Conservation (phyloP, 2,888 invertebrate species). For the Drosophila bunnanda region DNA sequence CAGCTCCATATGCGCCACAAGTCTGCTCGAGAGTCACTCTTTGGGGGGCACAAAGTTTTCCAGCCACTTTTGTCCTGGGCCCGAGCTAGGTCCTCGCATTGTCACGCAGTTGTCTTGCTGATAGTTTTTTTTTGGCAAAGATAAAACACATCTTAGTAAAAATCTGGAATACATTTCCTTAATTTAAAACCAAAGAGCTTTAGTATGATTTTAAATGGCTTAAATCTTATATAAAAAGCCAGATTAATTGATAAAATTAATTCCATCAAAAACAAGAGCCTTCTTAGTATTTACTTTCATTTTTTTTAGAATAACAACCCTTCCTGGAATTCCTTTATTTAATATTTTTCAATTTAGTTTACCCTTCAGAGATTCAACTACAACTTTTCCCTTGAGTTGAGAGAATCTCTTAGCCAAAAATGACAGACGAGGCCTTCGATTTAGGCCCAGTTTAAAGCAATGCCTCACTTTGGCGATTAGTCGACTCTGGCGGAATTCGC, state of each 20-base stretch:
- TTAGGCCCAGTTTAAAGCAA: conserved; percentile 20
- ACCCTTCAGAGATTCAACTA: neutral
- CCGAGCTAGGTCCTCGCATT: conserved; percentile 56
- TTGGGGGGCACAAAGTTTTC: conserved; percentile 54
- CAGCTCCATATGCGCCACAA: conserved; percentile 66
- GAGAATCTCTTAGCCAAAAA: neutral
- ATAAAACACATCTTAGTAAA: neutral
- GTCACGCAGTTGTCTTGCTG: conserved; percentile 71
- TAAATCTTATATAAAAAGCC: neutral
- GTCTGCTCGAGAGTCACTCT: conserved; percentile 17
- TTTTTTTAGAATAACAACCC: neutral
- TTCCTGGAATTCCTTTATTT: neutral
- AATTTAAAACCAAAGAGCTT: neutral
- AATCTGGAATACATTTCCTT: too few relatives aligned
- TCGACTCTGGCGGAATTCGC: conserved; percentile 39
- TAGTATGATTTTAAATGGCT: neutral
- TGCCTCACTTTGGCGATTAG: conserved; percentile 67
- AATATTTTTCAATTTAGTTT: neutral
- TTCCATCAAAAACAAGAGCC: neutral
- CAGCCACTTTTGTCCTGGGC: conserved; percentile 34
- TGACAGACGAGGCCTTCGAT: conserved; percentile 18
- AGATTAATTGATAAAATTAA: neutral
- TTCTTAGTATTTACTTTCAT: neutral
- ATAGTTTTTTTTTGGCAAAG: conserved; percentile 52
- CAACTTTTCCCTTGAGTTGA: neutral